These are phyloP conservation scores for Bursaphelenchus mucronatus DNA, from an alignment of 1,140 invertebrate genomes.

Conservation along the genomic window DNA sequence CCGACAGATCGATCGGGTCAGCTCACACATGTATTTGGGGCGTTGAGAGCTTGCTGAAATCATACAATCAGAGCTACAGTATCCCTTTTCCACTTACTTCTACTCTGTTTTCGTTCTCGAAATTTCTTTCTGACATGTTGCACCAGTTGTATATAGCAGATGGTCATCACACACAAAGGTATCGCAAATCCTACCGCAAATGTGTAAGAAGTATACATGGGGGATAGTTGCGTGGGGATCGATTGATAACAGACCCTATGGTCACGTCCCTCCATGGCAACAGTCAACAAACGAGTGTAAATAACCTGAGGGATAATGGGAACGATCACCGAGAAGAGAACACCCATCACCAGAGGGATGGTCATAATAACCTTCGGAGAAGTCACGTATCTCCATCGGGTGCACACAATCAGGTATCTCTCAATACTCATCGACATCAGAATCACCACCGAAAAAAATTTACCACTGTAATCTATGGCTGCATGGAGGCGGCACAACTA, in stretches of 20 bases:
- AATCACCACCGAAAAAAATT: conserved; percentile 28
- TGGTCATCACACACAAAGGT: conserved; percentile 22
- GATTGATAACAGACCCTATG: conserved; percentile 15
- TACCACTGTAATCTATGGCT: conserved; percentile 26
- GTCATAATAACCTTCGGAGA: conserved; percentile 17
- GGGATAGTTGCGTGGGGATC: neutral
- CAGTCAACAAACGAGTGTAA: conserved; percentile 14
- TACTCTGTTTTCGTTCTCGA: conserved; percentile 27
- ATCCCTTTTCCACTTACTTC: conserved; percentile 16
- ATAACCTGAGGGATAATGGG: conserved; percentile 26
- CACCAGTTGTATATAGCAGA: conserved; percentile 28
- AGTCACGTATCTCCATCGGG: conserved; percentile 24
- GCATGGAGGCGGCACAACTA: conserved; percentile 20
- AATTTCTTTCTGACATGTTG: conserved; percentile 27
- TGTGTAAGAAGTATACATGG: conserved; percentile 22
- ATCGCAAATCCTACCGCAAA: conserved; percentile 25
- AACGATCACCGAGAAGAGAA: conserved; percentile 24
- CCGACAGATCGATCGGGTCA: conserved; percentile 27
- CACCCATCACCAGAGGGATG: conserved; percentile 22
- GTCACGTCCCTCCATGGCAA: conserved; percentile 3
- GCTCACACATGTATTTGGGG: conserved; percentile 28
- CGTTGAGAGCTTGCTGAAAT: neutral
- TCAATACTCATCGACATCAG: conserved; percentile 30
- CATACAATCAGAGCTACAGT: conserved; percentile 9
- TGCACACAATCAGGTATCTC: conserved; percentile 28